phyloP scores from a whole-genome alignment of 1,140 invertebrate genomes.

The Drosophila pachea region DNA sequence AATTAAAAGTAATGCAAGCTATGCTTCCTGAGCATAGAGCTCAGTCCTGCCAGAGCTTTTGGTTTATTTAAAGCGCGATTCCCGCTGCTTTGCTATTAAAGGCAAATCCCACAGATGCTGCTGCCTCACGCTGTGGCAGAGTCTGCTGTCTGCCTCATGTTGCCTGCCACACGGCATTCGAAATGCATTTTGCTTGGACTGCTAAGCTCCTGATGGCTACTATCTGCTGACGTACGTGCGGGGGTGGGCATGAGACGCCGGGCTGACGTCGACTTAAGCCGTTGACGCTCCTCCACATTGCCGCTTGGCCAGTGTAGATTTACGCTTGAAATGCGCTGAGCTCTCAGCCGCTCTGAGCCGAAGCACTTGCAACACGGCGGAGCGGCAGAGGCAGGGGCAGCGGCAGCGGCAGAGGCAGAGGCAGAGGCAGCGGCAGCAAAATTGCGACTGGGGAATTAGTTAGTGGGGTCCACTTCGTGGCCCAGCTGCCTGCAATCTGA shows the following conservation, averaged over 20 bases:
- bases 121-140: conserved; percentile 7
- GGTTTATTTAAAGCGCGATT: no score
- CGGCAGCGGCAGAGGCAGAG: no score
- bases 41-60: neutral
- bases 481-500: conserved; percentile 35
- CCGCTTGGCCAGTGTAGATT: conserved; percentile 21
- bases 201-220: conserved; percentile 32
- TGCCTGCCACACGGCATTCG: conserved; percentile 11
- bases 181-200: conserved; percentile 11
- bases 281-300: conserved; percentile 26
- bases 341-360: no score
- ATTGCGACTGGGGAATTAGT: conserved; percentile 39
- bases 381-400: neutral
- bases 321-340: conserved; percentile 43
- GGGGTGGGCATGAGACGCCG: neutral
- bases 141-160: neutral
- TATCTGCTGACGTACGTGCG: neutral
- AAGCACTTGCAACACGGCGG: no score
- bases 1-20: neutral
- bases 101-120: conserved; percentile 10
- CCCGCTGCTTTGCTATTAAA: neutral
- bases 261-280: conserved; percentile 36
- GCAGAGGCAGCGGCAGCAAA: no score
- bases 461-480: conserved; percentile 1
- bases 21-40: neutral